Evolutionary conservation across 2,888 invertebrate genomes (phyloP).

Genomic region (Philhelius pedissequus): DNA sequence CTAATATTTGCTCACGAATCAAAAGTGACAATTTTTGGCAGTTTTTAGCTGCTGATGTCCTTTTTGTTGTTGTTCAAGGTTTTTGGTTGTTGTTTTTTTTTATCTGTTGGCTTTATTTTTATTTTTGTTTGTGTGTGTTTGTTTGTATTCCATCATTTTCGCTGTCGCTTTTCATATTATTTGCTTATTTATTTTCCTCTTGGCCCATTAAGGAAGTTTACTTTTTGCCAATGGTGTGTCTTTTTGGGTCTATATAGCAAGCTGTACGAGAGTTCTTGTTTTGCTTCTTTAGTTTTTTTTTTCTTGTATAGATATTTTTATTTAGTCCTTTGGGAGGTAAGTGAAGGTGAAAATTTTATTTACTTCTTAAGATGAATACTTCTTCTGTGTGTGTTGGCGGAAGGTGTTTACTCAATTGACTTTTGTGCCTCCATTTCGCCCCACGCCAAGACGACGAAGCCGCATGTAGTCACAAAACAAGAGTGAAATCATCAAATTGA

Average conservation of each 20-base stretch:
- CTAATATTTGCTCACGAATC: constrained; percentile 68
- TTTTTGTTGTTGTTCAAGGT: constrained; percentile 57
- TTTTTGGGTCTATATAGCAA: constrained; percentile 43
- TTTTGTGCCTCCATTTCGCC: constrained; percentile 24
- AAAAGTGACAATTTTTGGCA: constrained; percentile 68
- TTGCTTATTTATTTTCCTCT: constrained; percentile 69
- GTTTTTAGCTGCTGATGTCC: constrained; percentile 64
- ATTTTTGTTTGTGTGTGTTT: constrained; percentile 21
- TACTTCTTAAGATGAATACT: constrained; percentile 56
- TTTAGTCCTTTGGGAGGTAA: constrained; percentile 54
- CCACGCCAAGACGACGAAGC: background rate
- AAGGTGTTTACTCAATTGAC: constrained; percentile 67
- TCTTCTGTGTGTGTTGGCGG: constrained; percentile 37
- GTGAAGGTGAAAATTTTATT: constrained; percentile 68
- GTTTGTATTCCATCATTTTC: constrained; percentile 62
- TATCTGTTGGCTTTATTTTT: background rate
- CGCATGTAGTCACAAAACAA: constrained; percentile 54
- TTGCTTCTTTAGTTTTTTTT: background rate
- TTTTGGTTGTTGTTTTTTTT: background rate
- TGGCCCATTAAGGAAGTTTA: constrained; percentile 69
- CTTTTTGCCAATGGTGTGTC: constrained; percentile 58
- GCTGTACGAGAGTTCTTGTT: background rate
- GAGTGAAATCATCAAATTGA: constrained; percentile 58
- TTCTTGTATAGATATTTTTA: constrained; percentile 2
- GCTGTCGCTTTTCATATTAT: constrained; percentile 61